These are phyloP conservation scores for Venusia cambrica DNA, from an alignment of 2,888 invertebrate species.

Conservation along the genomic window DNA sequence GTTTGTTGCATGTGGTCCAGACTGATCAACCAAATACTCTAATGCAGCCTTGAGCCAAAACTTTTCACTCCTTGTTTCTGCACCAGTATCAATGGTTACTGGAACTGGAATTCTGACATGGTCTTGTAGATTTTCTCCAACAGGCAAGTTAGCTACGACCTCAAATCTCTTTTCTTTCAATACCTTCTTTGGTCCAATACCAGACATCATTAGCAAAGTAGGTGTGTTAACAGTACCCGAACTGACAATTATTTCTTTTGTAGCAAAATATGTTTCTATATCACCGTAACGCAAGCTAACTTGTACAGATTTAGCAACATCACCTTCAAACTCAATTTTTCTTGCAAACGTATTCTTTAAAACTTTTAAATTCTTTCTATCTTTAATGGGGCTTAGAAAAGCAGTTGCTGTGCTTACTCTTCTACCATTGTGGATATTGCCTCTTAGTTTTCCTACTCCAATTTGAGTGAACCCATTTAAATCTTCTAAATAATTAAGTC, in stretches of 20 bases:
- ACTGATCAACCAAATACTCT: conserved; percentile 61
- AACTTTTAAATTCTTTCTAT: conserved; percentile 57
- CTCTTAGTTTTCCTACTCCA: conserved; percentile 78
- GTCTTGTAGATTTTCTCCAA: conserved; percentile 73
- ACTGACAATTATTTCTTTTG: conserved; percentile 62
- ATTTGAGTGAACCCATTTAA: conserved; percentile 71
- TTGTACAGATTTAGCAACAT: conserved; percentile 50
- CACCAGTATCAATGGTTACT: conserved; percentile 57
- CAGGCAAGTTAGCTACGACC: conserved; percentile 53
- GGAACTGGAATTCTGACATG: conserved; percentile 69
- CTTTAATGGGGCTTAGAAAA: conserved; percentile 54
- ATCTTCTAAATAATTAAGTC: conserved; percentile 63
- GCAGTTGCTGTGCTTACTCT: conserved; percentile 80
- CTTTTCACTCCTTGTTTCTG: conserved; percentile 43
- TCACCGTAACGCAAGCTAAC: conserved; percentile 46
- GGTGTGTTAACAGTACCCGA: conserved; percentile 66
- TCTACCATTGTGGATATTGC: conserved; percentile 69
- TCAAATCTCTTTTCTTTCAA: conserved; percentile 50
- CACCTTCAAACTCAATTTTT: conserved; percentile 43
- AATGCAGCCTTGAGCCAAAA: conserved; percentile 62
- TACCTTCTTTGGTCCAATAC: conserved; percentile 57
- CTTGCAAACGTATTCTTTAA: conserved; percentile 54
- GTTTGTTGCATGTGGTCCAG: conserved; percentile 63
- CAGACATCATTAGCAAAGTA: conserved; percentile 59
- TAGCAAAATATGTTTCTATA: conserved; percentile 44